Base-by-base conservation (phyloP, 2,888 invertebrate genomes). In the Andricus quercusramuli region DNA sequence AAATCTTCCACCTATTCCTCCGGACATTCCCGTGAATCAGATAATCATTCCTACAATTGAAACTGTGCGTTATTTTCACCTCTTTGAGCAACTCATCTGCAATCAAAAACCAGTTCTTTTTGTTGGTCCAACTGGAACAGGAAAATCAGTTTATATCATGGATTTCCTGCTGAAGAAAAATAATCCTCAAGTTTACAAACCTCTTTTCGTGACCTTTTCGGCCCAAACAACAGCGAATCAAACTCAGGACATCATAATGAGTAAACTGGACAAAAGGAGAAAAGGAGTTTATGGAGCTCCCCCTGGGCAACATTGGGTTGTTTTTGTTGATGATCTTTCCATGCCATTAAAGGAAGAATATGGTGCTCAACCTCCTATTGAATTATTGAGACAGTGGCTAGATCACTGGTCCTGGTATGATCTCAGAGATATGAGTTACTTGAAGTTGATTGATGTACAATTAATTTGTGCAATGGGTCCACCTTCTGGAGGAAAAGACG, bases 341-440 rank as follows among this genome's bases (percentile, higher is more conserved):
- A 98, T 99, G 97, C 99, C 99, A 0, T 94, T 97, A 85, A 96
- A 97, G 79, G 98, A 98, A 92, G 95, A 95, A 3, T 98, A 97
- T 89, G 99, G 98, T 0, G 98, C 98, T 0, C 98, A 99, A 92
- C 98, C 99, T 0, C 98, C 99, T 0, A 97, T 99, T 78, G 99
- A 99, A 91, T 94, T 99, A 70, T 93, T 99, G 47, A 94, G 99
- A 37, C 98, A 98, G 93, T 97, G 97, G 94, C 95, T 98, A 64
- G 99, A 99, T 91, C 97, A 98, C 86, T 95, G 95, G 83, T 96
- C 96, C 86, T 99, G 98, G 98, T 97, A 96, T 91, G 98, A 99
- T 90, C 94, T 96, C 29, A 97, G 97, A 92, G 96, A 96, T 79
- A 95, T 97, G 78, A 93, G 96, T 0, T 95, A 97, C 0, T 95